These are phyloP conservation scores for Brachionus manjavacas DNA, from an alignment of 1,140 invertebrate species.

Conservation along the genomic window DNA sequence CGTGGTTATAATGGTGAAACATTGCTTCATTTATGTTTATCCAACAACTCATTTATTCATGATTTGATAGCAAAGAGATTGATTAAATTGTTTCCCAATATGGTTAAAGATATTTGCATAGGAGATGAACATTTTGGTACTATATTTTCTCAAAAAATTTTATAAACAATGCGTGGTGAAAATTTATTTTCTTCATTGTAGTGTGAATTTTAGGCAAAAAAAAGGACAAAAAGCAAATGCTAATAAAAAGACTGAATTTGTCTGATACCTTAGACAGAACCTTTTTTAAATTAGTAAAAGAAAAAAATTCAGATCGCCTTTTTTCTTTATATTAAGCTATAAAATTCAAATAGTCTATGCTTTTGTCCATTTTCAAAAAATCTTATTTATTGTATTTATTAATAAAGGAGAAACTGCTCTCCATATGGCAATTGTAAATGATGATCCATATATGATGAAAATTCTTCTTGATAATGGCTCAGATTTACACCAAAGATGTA, in stretches of 20 bases:
- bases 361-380: too few relatives aligned
- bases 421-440: constrained; percentile 95
- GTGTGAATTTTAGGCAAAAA: too few relatives aligned
- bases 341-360: too few relatives aligned
- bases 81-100: constrained; percentile 81
- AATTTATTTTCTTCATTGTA: too few relatives aligned
- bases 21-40: constrained; percentile 82
- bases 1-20: constrained; percentile 91
- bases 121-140: constrained; percentile 92
- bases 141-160: neutral
- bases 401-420: constrained; percentile 60
- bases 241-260: neutral
- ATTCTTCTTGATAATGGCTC: constrained; percentile 84
- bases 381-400: neutral
- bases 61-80: constrained; percentile 86
- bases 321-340: too few relatives aligned
- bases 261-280: too few relatives aligned
- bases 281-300: too few relatives aligned
- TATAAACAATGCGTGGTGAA: too few relatives aligned
- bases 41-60: constrained; percentile 82
- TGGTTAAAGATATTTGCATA: constrained; percentile 92
- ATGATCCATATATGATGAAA: constrained; percentile 94
- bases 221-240: too few relatives aligned
- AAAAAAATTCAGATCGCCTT: too few relatives aligned
- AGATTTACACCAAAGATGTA: constrained; percentile 80